Evolutionary conservation across 2,113 vertebrate species (phyloP).

Genomic region (Gallinago jamesoni): DNA sequence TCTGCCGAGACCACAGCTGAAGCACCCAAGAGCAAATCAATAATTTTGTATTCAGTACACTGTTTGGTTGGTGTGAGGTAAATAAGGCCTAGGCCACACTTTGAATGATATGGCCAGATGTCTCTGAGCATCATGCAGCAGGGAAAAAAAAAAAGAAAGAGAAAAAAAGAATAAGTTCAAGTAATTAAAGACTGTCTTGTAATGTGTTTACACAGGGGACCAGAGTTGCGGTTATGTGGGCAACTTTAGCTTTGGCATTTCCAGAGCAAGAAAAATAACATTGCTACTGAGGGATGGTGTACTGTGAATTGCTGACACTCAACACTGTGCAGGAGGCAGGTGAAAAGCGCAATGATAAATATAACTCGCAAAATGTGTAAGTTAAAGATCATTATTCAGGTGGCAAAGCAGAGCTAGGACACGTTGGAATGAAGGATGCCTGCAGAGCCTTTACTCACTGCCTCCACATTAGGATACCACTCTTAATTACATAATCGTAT

Average conservation of each 20-base stretch:
- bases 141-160: background rate
- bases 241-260: slow-evolving; percentile 25
- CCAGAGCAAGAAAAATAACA: slow-evolving; percentile 47
- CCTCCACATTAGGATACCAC: background rate
- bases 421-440: background rate
- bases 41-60: slow-evolving; percentile 27
- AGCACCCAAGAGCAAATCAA: background rate
- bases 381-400: slow-evolving; percentile 36
- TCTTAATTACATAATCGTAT: slow-evolving; percentile 3
- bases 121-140: background rate
- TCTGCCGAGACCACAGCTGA: background rate
- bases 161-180: background rate
- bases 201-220: slow-evolving; percentile 38
- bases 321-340: slow-evolving; percentile 2
- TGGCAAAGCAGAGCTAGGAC: background rate
- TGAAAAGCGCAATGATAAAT: slow-evolving; percentile 49
- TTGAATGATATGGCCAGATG: slow-evolving; percentile 23
- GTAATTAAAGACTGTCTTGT: slow-evolving; percentile 58
- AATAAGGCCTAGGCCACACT: slow-evolving; percentile 16
- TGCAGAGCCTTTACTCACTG: background rate
- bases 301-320: slow-evolving; percentile 43
- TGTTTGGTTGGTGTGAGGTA: background rate
- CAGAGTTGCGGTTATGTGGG: slow-evolving; percentile 16
- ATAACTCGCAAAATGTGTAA: background rate
- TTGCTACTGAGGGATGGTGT: slow-evolving; percentile 2